Percentiles rank a stretch among this genome's conserved stretches.
phyloP scores from a whole-genome alignment of 2,797 vertebrate species.

The Leptatherina wallacei region DNA sequence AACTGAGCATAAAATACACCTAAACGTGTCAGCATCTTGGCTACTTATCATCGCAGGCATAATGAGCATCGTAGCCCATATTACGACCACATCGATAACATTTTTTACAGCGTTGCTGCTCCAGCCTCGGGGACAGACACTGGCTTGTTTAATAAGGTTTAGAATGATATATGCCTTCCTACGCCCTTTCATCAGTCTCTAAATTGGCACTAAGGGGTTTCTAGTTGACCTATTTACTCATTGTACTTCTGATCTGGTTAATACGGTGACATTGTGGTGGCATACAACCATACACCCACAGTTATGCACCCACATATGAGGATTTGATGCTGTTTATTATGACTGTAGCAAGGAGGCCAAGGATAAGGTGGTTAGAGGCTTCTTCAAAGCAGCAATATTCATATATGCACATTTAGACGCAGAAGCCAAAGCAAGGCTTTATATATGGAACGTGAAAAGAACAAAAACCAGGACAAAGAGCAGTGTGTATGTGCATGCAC shows the following conservation, averaged over 20 bases:
- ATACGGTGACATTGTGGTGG: constrained; percentile 67
- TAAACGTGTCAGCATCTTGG: constrained; percentile 65
- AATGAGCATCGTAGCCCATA: constrained; percentile 56
- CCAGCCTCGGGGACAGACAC: constrained; percentile 67
- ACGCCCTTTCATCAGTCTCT: constrained; percentile 76
- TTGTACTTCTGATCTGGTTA: constrained; percentile 73
- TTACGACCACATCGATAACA: constrained; percentile 64
- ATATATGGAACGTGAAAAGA: constrained; percentile 14
- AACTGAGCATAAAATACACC: constrained; percentile 61
- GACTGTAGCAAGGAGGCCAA: constrained; percentile 34
- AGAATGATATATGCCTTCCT: constrained; percentile 74
- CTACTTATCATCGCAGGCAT: constrained; percentile 66
- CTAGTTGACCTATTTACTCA: constrained; percentile 79
- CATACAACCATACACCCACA: constrained; percentile 72
- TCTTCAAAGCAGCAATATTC: constrained; percentile 47
- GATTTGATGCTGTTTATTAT: constrained; percentile 66
- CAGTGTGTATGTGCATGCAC: constrained; percentile 12
- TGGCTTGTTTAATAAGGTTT: constrained; percentile 75
- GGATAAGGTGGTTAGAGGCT: constrained; percentile 38
- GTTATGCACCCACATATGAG: constrained; percentile 57
- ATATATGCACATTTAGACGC: constrained; percentile 48
- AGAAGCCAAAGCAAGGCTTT: constrained; percentile 20
- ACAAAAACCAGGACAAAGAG: constrained; percentile 14
- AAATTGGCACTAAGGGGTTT: constrained; percentile 78
- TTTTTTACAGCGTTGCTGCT: constrained; percentile 66